Percentiles rank a stretch among this genome's conserved stretches.
These are phyloP conservation scores for Pocillopora meandrina DNA, from an alignment of 92 coral and sea anemone species.

Conservation along the genomic window DNA sequence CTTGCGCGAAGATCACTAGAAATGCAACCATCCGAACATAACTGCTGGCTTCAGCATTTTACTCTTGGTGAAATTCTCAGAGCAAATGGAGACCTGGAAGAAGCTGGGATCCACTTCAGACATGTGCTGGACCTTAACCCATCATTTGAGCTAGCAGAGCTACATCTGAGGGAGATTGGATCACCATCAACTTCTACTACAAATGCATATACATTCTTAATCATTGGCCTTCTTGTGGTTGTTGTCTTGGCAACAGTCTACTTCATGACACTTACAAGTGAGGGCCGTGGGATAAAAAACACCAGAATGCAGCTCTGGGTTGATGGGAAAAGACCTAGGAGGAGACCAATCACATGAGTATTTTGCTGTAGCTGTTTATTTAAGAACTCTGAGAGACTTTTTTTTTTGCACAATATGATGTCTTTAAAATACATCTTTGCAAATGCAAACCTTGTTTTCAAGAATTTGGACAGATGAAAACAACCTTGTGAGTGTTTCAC, in stretches of 20 bases:
- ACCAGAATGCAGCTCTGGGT: conserved; percentile 68
- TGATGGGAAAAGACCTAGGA: conserved; percentile 75
- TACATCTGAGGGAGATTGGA: conserved; percentile 91
- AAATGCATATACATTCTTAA: conserved; percentile 90
- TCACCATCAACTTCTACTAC: conserved; percentile 78
- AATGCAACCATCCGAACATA: conserved; percentile 94
- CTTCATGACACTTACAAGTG: conserved; percentile 91
- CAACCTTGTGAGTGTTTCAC: conserved; percentile 11
- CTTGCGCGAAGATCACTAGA: conserved; percentile 91
- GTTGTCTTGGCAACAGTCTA: conserved; percentile 89
- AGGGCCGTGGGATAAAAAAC: conserved; percentile 68
- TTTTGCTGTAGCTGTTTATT: background rate
- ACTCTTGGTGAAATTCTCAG: conserved; percentile 95
- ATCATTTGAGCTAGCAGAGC: conserved; percentile 94
- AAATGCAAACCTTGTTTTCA: conserved; percentile 9
- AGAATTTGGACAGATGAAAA: background rate
- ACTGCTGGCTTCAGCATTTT: conserved; percentile 99
- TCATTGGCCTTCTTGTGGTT: conserved; percentile 86
- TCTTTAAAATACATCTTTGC: conserved; percentile 14
- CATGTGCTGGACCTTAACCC: conserved; percentile 93
- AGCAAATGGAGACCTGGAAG: conserved; percentile 88
- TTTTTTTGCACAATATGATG: conserved; percentile 6
- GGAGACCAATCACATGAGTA: conserved; percentile 64
- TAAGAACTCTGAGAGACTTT: conserved; percentile 1
- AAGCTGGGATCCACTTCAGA: conserved; percentile 89